phyloP scores from a whole-genome alignment of 2,797 vertebrate genomes.

The Diplodus puntazzo region DNA sequence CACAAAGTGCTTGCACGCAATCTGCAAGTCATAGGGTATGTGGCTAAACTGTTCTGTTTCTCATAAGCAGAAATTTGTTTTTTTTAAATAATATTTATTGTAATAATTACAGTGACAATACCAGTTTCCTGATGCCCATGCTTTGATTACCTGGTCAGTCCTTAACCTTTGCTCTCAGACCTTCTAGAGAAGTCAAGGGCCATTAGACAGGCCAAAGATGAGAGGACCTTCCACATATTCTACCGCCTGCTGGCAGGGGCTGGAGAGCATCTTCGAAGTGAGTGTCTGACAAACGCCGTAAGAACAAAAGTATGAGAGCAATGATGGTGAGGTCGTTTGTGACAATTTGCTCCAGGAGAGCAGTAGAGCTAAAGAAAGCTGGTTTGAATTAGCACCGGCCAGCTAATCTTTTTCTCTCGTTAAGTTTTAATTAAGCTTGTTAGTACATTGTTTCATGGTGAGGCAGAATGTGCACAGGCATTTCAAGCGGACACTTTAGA shows the following conservation, averaged over 20 bases:
- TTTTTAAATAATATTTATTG: not conserved
- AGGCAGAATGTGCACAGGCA: constrained; percentile 13
- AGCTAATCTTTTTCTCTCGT: constrained; percentile 16
- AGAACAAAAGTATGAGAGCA: not conserved
- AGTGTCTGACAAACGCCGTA: constrained; percentile 67
- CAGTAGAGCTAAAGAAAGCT: not conserved
- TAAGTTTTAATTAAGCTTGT: constrained; percentile 46
- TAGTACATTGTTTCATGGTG: constrained; percentile 47
- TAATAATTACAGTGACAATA: not conserved
- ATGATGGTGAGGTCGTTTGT: not conserved
- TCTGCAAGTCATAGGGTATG: not conserved
- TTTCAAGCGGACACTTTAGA: not conserved
- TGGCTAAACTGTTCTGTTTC: not conserved
- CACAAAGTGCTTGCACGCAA: not conserved
- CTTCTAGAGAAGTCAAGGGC: constrained; percentile 97
- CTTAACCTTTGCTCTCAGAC: constrained; percentile 88
- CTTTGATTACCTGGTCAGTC: constrained; percentile 51
- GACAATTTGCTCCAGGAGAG: not conserved
- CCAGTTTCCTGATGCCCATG: not conserved
- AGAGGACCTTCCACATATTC: constrained; percentile 98
- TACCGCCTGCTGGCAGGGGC: constrained; percentile 96
- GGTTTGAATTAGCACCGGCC: constrained; percentile 24
- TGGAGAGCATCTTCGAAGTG: constrained; percentile 95
- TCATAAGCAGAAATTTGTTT: not conserved
- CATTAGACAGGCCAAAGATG: constrained; percentile 98